Conservation (phyloP, 2,888 invertebrate genomes). For the Tortricodes alternella region DNA sequence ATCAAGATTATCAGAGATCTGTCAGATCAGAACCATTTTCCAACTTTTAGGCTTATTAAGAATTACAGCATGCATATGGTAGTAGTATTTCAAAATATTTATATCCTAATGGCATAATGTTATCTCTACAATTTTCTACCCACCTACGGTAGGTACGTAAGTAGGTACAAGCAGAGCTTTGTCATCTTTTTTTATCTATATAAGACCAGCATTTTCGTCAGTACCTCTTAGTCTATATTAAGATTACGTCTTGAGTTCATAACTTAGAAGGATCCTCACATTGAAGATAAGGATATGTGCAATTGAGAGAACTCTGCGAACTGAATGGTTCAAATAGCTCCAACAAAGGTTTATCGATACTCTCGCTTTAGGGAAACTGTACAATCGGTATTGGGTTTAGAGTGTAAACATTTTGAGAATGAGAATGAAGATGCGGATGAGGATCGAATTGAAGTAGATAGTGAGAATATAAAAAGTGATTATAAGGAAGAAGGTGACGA, state of each 20-base stretch:
- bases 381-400: constrained; percentile 37
- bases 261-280: constrained; percentile 47
- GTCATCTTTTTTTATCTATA: no score
- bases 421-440: constrained; percentile 10
- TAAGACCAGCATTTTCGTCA: neutral
- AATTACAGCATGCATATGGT: no score
- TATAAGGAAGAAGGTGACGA: no score
- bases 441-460: neutral
- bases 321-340: constrained; percentile 47
- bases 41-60: no score
- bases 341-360: constrained; percentile 59
- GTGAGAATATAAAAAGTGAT: no score
- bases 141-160: no score
- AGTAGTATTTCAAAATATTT: no score
- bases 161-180: no score
- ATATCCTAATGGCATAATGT: no score
- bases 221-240: constrained; percentile 26
- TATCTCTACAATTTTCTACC: no score
- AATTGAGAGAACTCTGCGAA: constrained; percentile 44
- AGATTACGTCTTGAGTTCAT: constrained; percentile 58
- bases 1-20: no score
- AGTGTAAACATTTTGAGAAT: constrained; percentile 15
- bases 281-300: constrained; percentile 58
- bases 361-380: constrained; percentile 42
- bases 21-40: no score